Base-by-base conservation (phyloP, 1,140 invertebrate species). In the Cardiocondyla obscurior region DNA sequence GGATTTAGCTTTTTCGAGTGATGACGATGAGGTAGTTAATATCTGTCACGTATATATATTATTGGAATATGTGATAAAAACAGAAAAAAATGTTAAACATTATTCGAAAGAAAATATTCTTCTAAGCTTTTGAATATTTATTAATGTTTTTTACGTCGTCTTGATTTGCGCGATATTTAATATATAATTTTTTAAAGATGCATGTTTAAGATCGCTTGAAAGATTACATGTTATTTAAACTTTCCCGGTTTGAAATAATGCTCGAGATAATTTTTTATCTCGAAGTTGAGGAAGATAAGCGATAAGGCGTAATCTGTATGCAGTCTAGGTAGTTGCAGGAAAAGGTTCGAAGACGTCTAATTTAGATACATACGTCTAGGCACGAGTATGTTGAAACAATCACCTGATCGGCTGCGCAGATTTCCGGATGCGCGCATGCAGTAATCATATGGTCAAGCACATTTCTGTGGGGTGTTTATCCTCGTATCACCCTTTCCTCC, bases 391-490 rank as follows among this genome's bases (percentile, higher is more conserved):
- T 5, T 14, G 14, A 28, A 46, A 22, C 65, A 49, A 69, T 69
- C 65, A 69, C 16, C 65, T 69, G 65, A 46, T 69, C 44, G 42
- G 42, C 33, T 49, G 65, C 65, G 58, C 58, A 62, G 10, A 62
- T 62, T 62, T 62, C 58, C 33, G 19, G 36, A 62, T 42, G 58
- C 58, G 44, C 44, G 46, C 14, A 28, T 69, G 65, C 65, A 69
- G 30, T 42, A 69, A 69, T 69, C 65, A 69, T 69, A 69, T 69
- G 65, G 65, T 16, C 25, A 42, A n/a, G 62, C 14, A 49, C 65
- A 69, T 30, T 46, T 69, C 42, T n/a, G 1, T 30, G 16, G 28
- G 12, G 19, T 19, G 16, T 19, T 33, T 5, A 16, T 28, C 7
- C 16, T 22, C 58, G 14, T n/a, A 36, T 25, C 16, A 28, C 8